Evolutionary conservation across 37 sponge, comb jelly and placozoan species (phyloP).

Genomic region (Axinella damicornis): DNA sequence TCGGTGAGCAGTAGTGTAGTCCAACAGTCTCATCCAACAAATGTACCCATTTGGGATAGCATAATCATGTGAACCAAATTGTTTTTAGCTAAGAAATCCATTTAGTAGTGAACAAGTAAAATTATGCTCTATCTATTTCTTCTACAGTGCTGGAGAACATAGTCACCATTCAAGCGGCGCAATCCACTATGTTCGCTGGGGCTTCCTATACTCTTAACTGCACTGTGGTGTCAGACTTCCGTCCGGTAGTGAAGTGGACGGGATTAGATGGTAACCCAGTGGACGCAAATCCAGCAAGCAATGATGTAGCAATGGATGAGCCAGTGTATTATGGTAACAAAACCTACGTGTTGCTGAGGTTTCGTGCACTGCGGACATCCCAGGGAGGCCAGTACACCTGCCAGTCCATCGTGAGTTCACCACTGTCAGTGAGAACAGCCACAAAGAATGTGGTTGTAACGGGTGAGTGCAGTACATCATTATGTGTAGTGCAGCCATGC

Average conservation of each 20-base stretch:
- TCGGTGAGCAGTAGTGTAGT: too few species aligned
- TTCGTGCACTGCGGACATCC: slow-evolving; percentile 1
- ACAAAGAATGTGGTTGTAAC: not conserved
- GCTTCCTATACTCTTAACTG: slow-evolving; percentile 1
- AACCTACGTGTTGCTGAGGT: not conserved
- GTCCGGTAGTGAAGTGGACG: slow-evolving; percentile 1
- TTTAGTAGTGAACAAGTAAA: too few species aligned
- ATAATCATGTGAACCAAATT: too few species aligned
- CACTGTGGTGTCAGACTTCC: not conserved
- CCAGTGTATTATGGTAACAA: not conserved
- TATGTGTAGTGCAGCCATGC: too few species aligned
- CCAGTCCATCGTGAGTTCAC: not conserved
- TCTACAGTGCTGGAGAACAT: too few species aligned
- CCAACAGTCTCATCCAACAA: too few species aligned
- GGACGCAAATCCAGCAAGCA: not conserved
- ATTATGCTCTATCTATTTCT: too few species aligned
- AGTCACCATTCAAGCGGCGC: too few species aligned
- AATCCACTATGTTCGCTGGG: not conserved
- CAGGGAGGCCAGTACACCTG: slow-evolving; percentile 20
- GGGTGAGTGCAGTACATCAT: not conserved
- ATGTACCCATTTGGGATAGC: too few species aligned
- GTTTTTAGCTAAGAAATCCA: too few species aligned
- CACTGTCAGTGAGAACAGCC: not conserved
- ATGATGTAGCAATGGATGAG: not conserved
- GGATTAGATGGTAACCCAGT: slow-evolving; percentile 1